A percentile compares a stretch with the other conserved stretches of the same genome.
Conservation (phyloP, 2,113 vertebrate genomes). For the Nyctibius bracteatus region DNA sequence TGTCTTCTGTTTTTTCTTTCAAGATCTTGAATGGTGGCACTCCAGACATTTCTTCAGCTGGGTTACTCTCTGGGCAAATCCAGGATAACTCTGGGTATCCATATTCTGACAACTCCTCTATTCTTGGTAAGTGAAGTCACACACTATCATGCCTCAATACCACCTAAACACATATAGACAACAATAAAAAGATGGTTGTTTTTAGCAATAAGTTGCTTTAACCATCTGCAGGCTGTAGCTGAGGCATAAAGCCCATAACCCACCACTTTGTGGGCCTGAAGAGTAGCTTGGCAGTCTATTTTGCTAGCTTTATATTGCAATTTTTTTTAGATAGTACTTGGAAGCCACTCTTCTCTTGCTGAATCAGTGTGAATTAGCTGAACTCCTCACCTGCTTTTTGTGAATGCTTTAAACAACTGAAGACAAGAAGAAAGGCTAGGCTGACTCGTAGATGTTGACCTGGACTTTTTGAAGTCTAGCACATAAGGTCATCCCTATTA, state of each 20-base stretch:
- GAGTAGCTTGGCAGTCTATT: not conserved
- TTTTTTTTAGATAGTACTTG: rapidly evolving
- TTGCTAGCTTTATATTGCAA: not conserved
- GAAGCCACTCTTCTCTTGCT: not conserved
- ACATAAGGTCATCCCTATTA: rapidly evolving
- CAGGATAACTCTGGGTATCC: constrained; percentile 95
- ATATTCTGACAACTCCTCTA: constrained; percentile 91
- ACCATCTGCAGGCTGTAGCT: not conserved
- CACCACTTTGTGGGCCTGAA: not conserved
- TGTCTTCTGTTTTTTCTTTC: not conserved
- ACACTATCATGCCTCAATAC: rapidly evolving
- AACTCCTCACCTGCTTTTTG: not conserved
- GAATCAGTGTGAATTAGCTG: not conserved
- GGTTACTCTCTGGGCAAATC: constrained; percentile 82
- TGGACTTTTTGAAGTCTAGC: not conserved
- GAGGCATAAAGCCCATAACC: not conserved
- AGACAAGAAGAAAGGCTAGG: not conserved
- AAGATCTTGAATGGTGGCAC: constrained; percentile 94
- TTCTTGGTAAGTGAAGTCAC: constrained; percentile 84
- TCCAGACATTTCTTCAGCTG: constrained; percentile 87
- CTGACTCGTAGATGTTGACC: not conserved
- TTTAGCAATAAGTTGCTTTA: not conserved
- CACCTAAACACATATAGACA: rapidly evolving
- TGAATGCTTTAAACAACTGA: not conserved
- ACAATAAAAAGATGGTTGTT: not conserved